Base-by-base conservation (phyloP, 2,888 invertebrate species). In the Pseudococcus longispinus region DNA sequence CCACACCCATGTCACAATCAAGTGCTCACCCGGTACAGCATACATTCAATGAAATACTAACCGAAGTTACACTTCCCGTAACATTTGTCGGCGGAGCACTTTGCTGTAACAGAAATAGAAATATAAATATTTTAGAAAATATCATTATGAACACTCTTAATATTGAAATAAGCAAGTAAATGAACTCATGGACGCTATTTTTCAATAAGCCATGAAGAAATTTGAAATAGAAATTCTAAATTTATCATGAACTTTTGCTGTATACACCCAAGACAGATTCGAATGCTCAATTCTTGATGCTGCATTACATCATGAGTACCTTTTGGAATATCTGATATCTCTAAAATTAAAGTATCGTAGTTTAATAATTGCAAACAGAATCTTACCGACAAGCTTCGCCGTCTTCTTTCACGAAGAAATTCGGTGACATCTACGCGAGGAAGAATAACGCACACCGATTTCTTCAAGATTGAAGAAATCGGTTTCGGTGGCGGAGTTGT, bases 311-410 rank as follows among this genome's bases (percentile, higher is more conserved):
- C 37, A 37, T 4, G 37, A 6, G 8, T 6, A n/a, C n/a, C n/a
- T n/a, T n/a, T n/a, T n/a, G n/a, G n/a, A n/a, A n/a, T n/a, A n/a
- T n/a, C n/a, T n/a, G 8, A 37, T 37, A 37, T 4, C 37, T 37
- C 37, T 8, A 8, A 4, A 37, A 6, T 37, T 46, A 15, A 46
- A 15, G 15, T 0, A 13, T 46, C 13, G 44, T 46, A 46, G 15
- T 11, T 46, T 46, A 15, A n/a, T n/a, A n/a, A n/a, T n/a, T n/a
- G n/a, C n/a, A n/a, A n/a, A n/a, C n/a, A 60, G 23, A 23, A 60
- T 23, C 77, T 80, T 80, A 80, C 77, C 42, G 77, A 42, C 9
- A 80, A 80, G 42, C 77, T 80, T 2, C 37, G 77, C 5, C 77
- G n/a, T 80, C 42, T 37, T 42, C 77, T 42, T 11, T 80, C 77